phyloP scores from a whole-genome alignment of 23 tunicate species.

The Ascidia mentula region DNA sequence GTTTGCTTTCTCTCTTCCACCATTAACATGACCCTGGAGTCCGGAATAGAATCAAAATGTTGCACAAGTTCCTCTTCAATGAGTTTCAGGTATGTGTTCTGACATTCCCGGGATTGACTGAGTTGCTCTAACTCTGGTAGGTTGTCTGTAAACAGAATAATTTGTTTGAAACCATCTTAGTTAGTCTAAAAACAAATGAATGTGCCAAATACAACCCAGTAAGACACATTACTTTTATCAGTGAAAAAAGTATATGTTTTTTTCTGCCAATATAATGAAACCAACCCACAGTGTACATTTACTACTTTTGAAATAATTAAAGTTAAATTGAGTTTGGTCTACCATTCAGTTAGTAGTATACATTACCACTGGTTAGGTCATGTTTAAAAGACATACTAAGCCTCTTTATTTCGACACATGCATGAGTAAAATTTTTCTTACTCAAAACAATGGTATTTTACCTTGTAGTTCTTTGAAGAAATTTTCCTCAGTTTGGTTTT shows the following conservation, averaged over 20 bases:
- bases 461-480: neutral
- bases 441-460: too few relatives aligned
- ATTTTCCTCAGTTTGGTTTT: neutral
- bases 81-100: slow-evolving; percentile 20
- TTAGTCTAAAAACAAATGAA: too few relatives aligned
- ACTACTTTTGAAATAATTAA: too few relatives aligned
- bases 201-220: too few relatives aligned
- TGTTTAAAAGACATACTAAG: neutral
- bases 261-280: too few relatives aligned
- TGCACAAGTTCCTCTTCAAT: slow-evolving; percentile 20
- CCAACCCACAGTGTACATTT: too few relatives aligned
- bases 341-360: too few relatives aligned
- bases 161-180: neutral
- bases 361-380: neutral
- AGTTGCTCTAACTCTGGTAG: slow-evolving; percentile 6
- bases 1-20: slow-evolving; percentile 22
- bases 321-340: too few relatives aligned
- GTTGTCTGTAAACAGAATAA: neutral
- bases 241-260: too few relatives aligned
- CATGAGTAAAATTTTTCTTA: too few relatives aligned
- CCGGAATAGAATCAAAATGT: slow-evolving; percentile 8
- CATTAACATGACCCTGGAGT: slow-evolving; percentile 48
- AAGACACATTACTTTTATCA: too few relatives aligned
- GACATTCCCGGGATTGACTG: slow-evolving; percentile 12
- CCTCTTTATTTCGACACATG: too few relatives aligned